These are phyloP conservation scores for Ardeotis arabs DNA, from an alignment of 2,113 vertebrate genomes.

Conservation along the genomic window DNA sequence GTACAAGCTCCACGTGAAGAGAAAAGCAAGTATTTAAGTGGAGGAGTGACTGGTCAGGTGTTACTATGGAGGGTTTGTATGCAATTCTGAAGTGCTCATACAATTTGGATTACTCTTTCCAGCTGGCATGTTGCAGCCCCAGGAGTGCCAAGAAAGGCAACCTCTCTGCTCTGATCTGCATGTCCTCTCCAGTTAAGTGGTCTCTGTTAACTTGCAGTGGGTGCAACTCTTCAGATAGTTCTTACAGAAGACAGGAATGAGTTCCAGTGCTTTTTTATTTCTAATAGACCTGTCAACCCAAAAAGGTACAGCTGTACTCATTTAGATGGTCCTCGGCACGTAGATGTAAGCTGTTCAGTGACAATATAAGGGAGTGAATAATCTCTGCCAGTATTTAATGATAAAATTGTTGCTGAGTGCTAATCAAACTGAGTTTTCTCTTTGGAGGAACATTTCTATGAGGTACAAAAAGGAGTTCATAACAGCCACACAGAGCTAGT, in stretches of 20 bases:
- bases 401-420: neutral
- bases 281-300: neutral
- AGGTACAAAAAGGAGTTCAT: neutral
- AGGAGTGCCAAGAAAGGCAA: neutral
- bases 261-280: neutral
- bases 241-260: neutral
- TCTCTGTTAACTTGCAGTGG: neutral
- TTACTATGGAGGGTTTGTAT: neutral
- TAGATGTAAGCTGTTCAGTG: neutral
- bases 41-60: neutral
- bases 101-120: neutral
- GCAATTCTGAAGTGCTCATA: neutral
- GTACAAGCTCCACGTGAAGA: neutral
- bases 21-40: neutral
- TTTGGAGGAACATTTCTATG: neutral
- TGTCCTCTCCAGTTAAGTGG: neutral
- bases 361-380: neutral
- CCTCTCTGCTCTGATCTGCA: neutral
- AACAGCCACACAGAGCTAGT: neutral
- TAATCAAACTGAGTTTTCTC: neutral
- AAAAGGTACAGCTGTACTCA: neutral
- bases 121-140: neutral
- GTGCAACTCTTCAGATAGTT: neutral
- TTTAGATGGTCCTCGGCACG: neutral
- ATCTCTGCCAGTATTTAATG: neutral